Base-by-base conservation (phyloP, 2,888 invertebrate species). In the Caradrina clavipalpis region DNA sequence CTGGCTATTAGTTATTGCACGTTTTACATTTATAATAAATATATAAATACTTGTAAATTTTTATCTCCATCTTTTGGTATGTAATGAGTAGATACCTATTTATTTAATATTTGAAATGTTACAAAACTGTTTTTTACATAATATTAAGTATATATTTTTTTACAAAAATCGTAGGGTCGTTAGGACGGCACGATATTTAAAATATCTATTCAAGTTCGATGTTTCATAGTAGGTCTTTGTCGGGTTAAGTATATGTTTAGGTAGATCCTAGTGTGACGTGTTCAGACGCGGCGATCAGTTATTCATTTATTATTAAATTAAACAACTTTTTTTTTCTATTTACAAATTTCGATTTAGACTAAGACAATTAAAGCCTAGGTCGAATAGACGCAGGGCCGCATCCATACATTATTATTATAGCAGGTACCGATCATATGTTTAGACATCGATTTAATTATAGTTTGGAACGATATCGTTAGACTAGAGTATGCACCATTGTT, bases 11-110 rank as follows among this genome's bases (percentile, higher is more conserved):
- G 91, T 96, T 96, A 96, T 96, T 96, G 96, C 96, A 96, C 96
- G 93, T 95, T 96, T 96, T 96, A 95, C 93, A 95, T 95, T 95
- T 94, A 95, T 92, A 95, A 95, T 96, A 95, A 95, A 96, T 95
- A 95, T 95, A 96, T 95, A 95, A 95, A 95, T 96, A 96, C 94
- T 96, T 96, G 95, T 95, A 95, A 95, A 95, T 95, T 95, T 95
- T 93, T 90, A 91, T 95, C 91, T 94, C 89, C 94, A 93, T 95
- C 92, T 95, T 95, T 94, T 94, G 93, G 94, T 95, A 94, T 94
- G 93, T 94, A 92, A 94, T 94, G 95, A 94, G 93, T 94, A 82
- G 83, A 82, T 81, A 93, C 94, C 94, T 95, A 95, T 95, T 82
- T 77, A 81, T 81, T 83, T 94, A 93, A 93, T 95, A 95, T 95